Percentiles rank a stretch among this genome's conserved stretches.
Evolutionary conservation across 2,888 invertebrate genomes (phyloP).

Genomic region (Epistrophe eligans): DNA sequence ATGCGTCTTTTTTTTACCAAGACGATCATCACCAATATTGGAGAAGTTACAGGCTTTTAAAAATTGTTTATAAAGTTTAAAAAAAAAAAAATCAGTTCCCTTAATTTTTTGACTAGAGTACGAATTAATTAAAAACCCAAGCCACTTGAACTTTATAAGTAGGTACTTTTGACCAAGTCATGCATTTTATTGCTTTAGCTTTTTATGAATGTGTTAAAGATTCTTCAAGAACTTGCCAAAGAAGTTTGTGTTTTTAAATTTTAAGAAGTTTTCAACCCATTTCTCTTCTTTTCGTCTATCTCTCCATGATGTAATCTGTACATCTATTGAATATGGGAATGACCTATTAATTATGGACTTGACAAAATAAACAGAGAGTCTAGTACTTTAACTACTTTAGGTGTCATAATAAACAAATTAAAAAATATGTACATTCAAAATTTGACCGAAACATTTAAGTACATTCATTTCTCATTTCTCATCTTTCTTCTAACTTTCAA

Average conservation of each 20-base stretch:
- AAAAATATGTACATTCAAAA: neutral
- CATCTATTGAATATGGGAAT: neutral
- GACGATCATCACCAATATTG: too few species aligned
- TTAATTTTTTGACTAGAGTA: too few species aligned
- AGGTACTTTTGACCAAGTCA: too few species aligned
- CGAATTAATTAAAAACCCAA: too few species aligned
- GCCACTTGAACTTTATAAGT: too few species aligned
- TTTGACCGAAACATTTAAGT: conserved; percentile 4
- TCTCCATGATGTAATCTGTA: too few species aligned
- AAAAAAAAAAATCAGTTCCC: too few species aligned
- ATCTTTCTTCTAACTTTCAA: neutral
- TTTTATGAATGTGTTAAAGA: neutral
- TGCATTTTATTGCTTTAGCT: neutral
- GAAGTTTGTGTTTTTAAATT: neutral
- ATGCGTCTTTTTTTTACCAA: too few species aligned
- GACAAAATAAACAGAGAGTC: neutral
- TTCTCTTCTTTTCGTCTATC: neutral
- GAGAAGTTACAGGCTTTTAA: too few species aligned
- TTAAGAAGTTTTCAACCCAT: neutral
- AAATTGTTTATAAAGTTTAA: too few species aligned
- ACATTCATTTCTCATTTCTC: neutral
- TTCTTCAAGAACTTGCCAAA: neutral
- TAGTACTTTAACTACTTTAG: too few species aligned
- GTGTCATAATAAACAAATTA: neutral
- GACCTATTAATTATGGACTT: neutral